A percentile compares a stretch with the other conserved stretches of the same genome.
These are phyloP conservation scores for Lapara coniferarum DNA, from an alignment of 2,888 invertebrate genomes.

Conservation along the genomic window DNA sequence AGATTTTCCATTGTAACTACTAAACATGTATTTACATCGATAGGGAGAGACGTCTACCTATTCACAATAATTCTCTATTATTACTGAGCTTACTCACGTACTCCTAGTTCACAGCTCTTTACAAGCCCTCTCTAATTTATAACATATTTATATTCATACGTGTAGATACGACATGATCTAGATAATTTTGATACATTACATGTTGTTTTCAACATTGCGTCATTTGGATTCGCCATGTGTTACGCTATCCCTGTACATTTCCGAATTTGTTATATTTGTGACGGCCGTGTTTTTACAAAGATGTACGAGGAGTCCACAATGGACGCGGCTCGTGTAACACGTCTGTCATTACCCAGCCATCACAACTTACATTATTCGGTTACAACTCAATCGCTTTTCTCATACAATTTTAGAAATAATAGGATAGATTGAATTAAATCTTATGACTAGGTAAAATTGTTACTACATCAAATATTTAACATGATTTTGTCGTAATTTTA, in stretches of 20 bases:
- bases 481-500: constrained; percentile 49
- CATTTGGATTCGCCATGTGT: constrained; percentile 52
- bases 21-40: constrained; percentile 74
- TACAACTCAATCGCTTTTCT: constrained; percentile 44
- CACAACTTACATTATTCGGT: constrained; percentile 64
- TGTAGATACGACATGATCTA: constrained; percentile 50
- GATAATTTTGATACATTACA: constrained; percentile 52
- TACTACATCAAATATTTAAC: constrained; percentile 66
- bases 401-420: constrained; percentile 68
- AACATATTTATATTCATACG: constrained; percentile 37
- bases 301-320: constrained; percentile 34
- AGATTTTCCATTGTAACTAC: constrained; percentile 71
- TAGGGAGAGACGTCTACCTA: constrained; percentile 69
- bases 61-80: constrained; percentile 65
- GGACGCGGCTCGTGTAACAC: constrained; percentile 39
- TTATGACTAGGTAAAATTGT: constrained; percentile 81
- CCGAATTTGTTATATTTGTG: constrained; percentile 72
- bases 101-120: constrained; percentile 71
- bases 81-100: constrained; percentile 68
- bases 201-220: constrained; percentile 50
- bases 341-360: constrained; percentile 56
- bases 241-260: constrained; percentile 81
- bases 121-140: constrained; percentile 60
- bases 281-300: constrained; percentile 32
- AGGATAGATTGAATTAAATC: constrained; percentile 69